Percentiles rank a stretch among this genome's conserved stretches.
Conservation (phyloP, 2,797 vertebrate species). For the Catharus ustulatus region DNA sequence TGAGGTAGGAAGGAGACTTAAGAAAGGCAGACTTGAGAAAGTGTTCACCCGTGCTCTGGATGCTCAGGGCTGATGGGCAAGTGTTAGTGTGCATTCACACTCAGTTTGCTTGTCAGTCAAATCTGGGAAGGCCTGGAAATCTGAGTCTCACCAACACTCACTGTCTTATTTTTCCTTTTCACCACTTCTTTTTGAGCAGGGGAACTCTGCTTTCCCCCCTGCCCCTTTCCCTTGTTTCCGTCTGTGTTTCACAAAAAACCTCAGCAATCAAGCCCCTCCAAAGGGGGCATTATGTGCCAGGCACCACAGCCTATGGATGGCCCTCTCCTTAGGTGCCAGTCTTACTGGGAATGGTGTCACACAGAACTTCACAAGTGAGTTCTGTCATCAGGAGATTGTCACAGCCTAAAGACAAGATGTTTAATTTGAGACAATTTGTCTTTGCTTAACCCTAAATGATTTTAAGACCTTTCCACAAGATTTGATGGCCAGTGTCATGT, state of each 20-base stretch:
- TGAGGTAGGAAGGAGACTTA: not conserved
- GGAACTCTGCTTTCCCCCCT: rapidly evolving
- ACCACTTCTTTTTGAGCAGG: not conserved
- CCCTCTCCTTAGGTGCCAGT: not conserved
- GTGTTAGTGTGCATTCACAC: not conserved
- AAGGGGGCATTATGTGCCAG: not conserved
- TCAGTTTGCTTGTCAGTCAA: not conserved
- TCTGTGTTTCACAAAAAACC: not conserved
- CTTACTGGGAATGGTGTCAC: not conserved
- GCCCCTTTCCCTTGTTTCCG: not conserved
- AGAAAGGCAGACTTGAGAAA: not conserved
- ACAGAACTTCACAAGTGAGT: not conserved
- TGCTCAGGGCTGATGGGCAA: not conserved
- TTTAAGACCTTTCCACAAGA: not conserved
- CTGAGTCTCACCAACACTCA: not conserved
- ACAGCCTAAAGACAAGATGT: not conserved
- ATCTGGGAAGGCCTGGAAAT: not conserved
- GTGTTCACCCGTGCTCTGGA: not conserved
- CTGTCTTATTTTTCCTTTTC: not conserved
- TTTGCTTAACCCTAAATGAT: not conserved
- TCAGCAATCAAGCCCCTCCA: not conserved
- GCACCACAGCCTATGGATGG: not conserved
- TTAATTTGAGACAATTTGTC: not conserved
- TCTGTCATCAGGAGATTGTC: not conserved
- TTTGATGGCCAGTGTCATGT: not conserved